Conservation (phyloP, 2,113 vertebrate species). For the human region DNA sequence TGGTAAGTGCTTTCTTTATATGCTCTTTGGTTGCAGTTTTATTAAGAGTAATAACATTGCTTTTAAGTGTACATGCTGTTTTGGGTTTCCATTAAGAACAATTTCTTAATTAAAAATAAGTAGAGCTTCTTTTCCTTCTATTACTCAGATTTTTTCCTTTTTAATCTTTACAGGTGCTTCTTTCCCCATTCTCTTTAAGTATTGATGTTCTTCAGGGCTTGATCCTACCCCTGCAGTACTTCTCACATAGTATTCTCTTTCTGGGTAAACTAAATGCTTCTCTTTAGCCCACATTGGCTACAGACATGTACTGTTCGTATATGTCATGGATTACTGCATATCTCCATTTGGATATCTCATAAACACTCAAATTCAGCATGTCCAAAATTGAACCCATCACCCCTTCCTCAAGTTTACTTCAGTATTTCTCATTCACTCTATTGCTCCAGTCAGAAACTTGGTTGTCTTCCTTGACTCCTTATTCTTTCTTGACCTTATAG, state of each 20-base stretch:
- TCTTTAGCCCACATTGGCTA: background rate
- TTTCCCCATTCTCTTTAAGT: background rate
- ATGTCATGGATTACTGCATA: background rate
- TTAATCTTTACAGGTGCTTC: background rate
- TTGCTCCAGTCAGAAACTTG: background rate
- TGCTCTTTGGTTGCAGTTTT: background rate
- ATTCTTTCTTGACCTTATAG: background rate
- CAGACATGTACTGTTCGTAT: background rate
- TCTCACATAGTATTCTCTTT: background rate
- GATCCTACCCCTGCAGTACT: background rate
- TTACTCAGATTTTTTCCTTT: background rate
- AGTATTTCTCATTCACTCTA: background rate
- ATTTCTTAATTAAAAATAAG: constrained; percentile 22
- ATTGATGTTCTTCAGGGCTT: background rate
- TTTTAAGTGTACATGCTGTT: background rate
- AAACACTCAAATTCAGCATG: background rate
- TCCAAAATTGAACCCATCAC: background rate
- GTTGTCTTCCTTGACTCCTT: background rate
- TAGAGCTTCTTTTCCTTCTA: background rate
- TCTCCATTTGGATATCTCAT: background rate
- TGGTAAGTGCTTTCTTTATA: background rate
- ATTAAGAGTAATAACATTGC: background rate
- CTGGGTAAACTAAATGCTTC: background rate
- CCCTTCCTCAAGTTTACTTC: background rate
- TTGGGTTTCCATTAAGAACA: background rate